These are phyloP conservation scores for Lamellibrachia luymesi DNA, from an alignment of 1,140 invertebrate genomes.

Conservation along the genomic window DNA sequence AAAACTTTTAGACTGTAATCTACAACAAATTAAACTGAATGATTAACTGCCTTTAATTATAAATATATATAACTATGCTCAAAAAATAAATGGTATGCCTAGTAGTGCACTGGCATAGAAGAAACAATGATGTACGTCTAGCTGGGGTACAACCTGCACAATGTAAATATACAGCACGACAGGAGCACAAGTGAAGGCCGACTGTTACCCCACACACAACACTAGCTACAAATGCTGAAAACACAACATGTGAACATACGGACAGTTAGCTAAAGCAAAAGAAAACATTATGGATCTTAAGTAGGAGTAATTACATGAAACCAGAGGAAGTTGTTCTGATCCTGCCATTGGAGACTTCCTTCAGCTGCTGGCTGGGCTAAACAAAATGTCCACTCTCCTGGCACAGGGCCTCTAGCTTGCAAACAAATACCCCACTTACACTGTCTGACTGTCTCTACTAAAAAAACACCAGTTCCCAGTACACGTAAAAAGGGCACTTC, in stretches of 20 bases:
- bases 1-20: too few species aligned
- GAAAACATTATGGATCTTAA: not conserved
- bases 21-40: too few species aligned
- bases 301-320: not conserved
- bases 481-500: not conserved
- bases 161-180: not conserved
- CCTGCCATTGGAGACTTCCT: not conserved
- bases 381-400: not conserved
- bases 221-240: not conserved
- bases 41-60: too few species aligned
- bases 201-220: not conserved
- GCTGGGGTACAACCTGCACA: not conserved
- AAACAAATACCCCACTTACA: not conserved
- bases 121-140: not conserved
- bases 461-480: not conserved
- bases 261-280: not conserved
- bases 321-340: not conserved
- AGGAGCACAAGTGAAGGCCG: not conserved
- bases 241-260: not conserved
- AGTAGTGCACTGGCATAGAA: not conserved
- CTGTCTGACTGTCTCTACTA: not conserved
- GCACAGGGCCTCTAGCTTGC: not conserved
- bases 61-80: too few species aligned
- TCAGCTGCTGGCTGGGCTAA: not conserved
- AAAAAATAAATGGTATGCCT: not conserved